Evolutionary conservation across 2,113 vertebrate species (phyloP).

Genomic region (Ictalurus punctatus): DNA sequence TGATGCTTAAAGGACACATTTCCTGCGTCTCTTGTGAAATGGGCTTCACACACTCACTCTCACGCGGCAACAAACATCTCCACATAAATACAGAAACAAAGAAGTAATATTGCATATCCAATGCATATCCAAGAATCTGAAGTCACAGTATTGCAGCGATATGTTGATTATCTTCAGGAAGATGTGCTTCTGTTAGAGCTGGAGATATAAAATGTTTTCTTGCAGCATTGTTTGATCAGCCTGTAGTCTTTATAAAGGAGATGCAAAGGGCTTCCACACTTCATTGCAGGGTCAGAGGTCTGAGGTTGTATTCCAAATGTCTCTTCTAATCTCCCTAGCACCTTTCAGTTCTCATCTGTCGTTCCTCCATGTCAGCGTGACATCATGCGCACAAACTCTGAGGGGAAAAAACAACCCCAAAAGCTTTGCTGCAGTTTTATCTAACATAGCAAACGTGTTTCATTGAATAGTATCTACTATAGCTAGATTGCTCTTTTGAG

Average conservation of each 20-base stretch:
- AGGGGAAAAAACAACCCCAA: slow-evolving; percentile 47
- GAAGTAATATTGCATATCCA: slow-evolving; percentile 22
- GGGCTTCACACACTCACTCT: background rate
- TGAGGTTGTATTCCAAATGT: slow-evolving; percentile 29
- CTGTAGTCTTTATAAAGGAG: slow-evolving; percentile 12
- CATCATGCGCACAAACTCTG: slow-evolving; percentile 98
- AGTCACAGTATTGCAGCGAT: slow-evolving; percentile 35
- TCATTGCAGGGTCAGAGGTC: slow-evolving; percentile 27
- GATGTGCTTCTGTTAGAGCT: slow-evolving; percentile 21
- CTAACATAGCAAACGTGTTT: background rate
- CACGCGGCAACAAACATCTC: background rate
- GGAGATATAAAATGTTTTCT: background rate
- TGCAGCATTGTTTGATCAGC: background rate
- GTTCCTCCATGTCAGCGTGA: slow-evolving; percentile 80
- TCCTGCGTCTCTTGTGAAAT: background rate
- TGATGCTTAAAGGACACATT: background rate
- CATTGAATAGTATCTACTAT: background rate
- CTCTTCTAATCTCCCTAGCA: slow-evolving; percentile 7
- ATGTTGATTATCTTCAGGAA: slow-evolving; percentile 17
- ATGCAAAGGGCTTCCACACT: slow-evolving; percentile 11
- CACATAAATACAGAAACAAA: background rate
- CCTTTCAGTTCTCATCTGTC: background rate
- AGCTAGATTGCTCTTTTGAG: background rate
- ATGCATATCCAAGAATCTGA: background rate
- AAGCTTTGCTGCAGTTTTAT: background rate